Evolutionary conservation across 2,888 invertebrate species (phyloP).

Genomic region (Pachycephus smyrnensis): DNA sequence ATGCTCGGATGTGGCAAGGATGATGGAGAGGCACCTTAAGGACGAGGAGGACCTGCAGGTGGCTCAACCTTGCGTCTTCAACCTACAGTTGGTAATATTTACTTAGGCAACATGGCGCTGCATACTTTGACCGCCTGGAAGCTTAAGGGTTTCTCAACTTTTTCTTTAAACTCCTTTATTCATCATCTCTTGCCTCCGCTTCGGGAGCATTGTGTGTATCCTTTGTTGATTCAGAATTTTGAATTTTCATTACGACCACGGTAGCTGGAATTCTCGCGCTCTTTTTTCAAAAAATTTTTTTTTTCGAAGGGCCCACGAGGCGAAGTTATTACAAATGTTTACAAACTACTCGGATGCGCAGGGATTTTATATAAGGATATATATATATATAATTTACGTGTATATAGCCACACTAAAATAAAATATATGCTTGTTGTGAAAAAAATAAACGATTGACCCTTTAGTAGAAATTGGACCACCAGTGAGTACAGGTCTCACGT

Average conservation of each 20-base stretch:
- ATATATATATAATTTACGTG: no score
- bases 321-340: not conserved
- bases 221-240: constrained; percentile 32
- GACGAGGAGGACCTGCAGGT: constrained; percentile 4
- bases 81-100: constrained; percentile 17
- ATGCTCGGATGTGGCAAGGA: constrained; percentile 1
- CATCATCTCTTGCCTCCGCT: not conserved
- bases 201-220: constrained; percentile 2
- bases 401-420: no score
- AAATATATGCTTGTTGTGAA: no score
- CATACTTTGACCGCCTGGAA: constrained; percentile 7
- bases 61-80: constrained; percentile 15
- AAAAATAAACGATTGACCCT: no score
- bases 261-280: not conserved
- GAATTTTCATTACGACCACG: not conserved
- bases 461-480: no score
- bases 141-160: not conserved
- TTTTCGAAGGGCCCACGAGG: not conserved
- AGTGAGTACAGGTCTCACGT: no score
- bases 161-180: not conserved
- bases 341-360: not conserved
- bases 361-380: no score
- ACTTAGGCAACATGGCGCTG: constrained; percentile 21
- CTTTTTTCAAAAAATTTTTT: not conserved
- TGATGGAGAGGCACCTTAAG: not conserved